These are phyloP conservation scores for Melinaea menophilus DNA, from an alignment of 2,888 invertebrate genomes.

Conservation along the genomic window DNA sequence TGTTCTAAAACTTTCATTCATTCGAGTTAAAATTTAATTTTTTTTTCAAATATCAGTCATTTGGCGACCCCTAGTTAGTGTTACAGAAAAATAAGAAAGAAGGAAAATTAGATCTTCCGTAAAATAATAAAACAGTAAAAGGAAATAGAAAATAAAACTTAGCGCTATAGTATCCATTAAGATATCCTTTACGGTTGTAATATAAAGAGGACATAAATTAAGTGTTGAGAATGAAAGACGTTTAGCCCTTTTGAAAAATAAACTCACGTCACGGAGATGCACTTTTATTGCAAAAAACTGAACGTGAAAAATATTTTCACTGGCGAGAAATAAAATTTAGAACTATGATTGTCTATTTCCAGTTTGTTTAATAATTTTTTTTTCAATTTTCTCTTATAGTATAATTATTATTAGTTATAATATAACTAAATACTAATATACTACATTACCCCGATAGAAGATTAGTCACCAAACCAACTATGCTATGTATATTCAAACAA, in stretches of 20 bases:
- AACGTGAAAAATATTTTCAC: constrained; percentile 8
- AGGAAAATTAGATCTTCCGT: too few relatives aligned
- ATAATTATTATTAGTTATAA: neutral
- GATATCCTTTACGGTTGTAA: constrained; percentile 2
- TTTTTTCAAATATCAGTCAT: too few relatives aligned
- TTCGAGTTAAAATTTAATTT: too few relatives aligned
- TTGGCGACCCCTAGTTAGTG: too few relatives aligned
- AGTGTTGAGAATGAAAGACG: constrained; percentile 11
- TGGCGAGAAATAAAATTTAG: neutral
- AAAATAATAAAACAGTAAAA: neutral
- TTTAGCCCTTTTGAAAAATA: constrained; percentile 18
- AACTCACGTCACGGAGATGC: constrained; percentile 11
- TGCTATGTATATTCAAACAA: constrained; percentile 23
- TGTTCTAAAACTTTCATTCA: too few relatives aligned
- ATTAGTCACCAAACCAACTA: constrained; percentile 18
- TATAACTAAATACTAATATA: neutral
- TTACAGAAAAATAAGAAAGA: too few relatives aligned
- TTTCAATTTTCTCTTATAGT: too few relatives aligned
- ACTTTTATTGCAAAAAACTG: constrained; percentile 5
- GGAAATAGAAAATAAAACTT: neutral
- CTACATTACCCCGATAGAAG: constrained; percentile 15
- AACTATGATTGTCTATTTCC: neutral
- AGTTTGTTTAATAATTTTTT: neutral
- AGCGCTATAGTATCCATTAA: neutral
- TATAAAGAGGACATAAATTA: constrained; percentile 17